Evolutionary conservation across 1,140 invertebrate genomes (phyloP), one percentile per base, ranked within the genome.

Genomic region (Pseudomyrmex dendroicus): DNA sequence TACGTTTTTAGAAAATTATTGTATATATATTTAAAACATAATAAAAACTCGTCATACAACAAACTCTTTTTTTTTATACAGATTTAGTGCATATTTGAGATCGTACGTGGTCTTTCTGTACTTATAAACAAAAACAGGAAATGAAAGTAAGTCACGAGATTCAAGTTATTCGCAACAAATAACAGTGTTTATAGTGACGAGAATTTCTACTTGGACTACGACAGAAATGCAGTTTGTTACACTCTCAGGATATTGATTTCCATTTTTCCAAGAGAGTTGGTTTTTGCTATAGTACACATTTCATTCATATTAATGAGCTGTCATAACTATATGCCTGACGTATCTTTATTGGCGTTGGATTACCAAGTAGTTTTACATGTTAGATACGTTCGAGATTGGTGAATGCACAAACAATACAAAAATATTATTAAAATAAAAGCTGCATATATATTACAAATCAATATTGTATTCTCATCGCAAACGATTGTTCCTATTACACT

Each of bases 291-390:
- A 73, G 59, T 74, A 88, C 74, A 67, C 67, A 89, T 78, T 78
- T 61, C 76, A 82, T 87, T 70, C 66, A 87, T 84, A 87, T 82
- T 82, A 82, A 88, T 84, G 67, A 87, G 61, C 70, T 77, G 68
- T 70, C 66, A 62, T 73, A 88, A 56, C 57, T 87, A 68, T 62
- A 52, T 59, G 59, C 48, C 46, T 66, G 84, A 82, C 54, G 50
- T 82, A 82, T 56, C 66, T 62, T 83, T 64, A 87, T 74, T 85
- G 86, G 68, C 35, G 35, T 76, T 85, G 54, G 57, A 63, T 78
- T 64, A 88, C 61, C 56, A 85, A 83, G 73, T 64, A 48, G 25
- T 64, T 78, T 82, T 52, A 62, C 15, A 70, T 54, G 12, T 66
- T 0, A 48, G 61, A 22, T 73, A 17, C 22, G 1, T 82, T 10